Evolutionary conservation across 2,797 vertebrate species (phyloP).

Genomic region (Esox lucius): DNA sequence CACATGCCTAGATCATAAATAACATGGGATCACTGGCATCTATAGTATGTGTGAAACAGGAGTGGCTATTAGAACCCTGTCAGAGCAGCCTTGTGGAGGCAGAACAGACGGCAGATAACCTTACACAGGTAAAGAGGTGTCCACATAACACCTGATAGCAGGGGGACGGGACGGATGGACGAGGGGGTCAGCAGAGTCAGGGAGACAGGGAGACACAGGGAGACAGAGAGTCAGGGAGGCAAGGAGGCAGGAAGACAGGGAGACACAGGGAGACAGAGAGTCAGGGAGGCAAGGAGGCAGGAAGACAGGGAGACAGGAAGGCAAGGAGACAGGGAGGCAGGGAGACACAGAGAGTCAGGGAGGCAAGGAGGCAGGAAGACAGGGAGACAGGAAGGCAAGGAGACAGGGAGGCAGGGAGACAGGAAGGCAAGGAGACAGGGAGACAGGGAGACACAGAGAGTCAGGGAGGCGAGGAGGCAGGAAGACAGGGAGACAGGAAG

Average conservation of each 20-base stretch:
- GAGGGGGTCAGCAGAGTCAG: constrained; percentile 36
- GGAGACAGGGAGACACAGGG: constrained; percentile 67
- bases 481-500: too few relatives aligned
- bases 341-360: constrained; percentile 10
- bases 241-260: constrained; percentile 52
- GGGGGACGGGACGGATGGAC: constrained; percentile 59
- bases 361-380: constrained; percentile 65
- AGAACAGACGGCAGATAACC: constrained; percentile 60
- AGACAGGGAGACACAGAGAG: neutral
- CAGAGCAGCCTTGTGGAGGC: constrained; percentile 50
- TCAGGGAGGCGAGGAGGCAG: neutral
- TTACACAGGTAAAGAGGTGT: constrained; percentile 71
- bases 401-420: neutral
- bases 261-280: constrained; percentile 52
- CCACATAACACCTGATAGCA: constrained; percentile 42
- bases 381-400: constrained; percentile 53
- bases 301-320: constrained; percentile 58
- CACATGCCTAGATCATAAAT: constrained; percentile 57
- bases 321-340: constrained; percentile 34
- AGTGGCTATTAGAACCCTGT: constrained; percentile 54
- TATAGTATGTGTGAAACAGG: constrained; percentile 48
- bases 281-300: neutral
- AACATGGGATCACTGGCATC: constrained; percentile 52
- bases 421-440: neutral
- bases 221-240: neutral